Evolutionary conservation across 2,113 vertebrate genomes (phyloP), one percentile per base, ranked within the genome.

Genomic region (Macrotus californicus): DNA sequence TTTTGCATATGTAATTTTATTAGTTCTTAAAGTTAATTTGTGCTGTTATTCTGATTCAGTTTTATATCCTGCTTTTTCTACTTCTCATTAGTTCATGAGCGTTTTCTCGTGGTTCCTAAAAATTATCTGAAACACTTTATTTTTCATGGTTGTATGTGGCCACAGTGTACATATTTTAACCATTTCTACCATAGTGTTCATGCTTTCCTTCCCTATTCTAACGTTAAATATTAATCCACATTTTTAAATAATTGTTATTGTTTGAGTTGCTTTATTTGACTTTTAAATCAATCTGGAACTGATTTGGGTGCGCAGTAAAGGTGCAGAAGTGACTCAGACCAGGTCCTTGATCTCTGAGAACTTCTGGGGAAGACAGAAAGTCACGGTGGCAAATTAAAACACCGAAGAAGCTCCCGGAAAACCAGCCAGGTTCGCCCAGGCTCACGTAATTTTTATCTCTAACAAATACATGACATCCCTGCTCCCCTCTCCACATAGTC

Each of bases 191-290:
- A 19, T 52, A 21, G 52, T n/a, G 19, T 79, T 88, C 67, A 87
- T 77, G 16, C 6, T 41, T 86, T 87, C 69, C 18, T 84, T 82
- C 21, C 15, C 13, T 46, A 10, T 79, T 48, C 64, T 39, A 54
- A 91, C 50, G 46, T 59, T 87, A 83, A 93, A 18, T 31, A 34
- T 43, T n/a, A 46, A 83, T 72, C 59, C 36, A 15, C 39, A 36
- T 70, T 82, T 96, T 67, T 6, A 24, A 56, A 34, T 41, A 43
- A 66, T 48, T 83, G 86, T 66, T 50, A 4, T 83, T 87, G 39
- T 83, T 87, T 95, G 34, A 86, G 72, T 93, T 48, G 41, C 34
- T 87, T 83, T 18, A 79, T 83, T 56, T 95, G 77, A 91, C 64
- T 80, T 90, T 87, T 67, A 79, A 93, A 36, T 88, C 87, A 87